These are phyloP conservation scores for Neoascia interrupta DNA, from an alignment of 2,888 invertebrate genomes.

Conservation along the genomic window DNA sequence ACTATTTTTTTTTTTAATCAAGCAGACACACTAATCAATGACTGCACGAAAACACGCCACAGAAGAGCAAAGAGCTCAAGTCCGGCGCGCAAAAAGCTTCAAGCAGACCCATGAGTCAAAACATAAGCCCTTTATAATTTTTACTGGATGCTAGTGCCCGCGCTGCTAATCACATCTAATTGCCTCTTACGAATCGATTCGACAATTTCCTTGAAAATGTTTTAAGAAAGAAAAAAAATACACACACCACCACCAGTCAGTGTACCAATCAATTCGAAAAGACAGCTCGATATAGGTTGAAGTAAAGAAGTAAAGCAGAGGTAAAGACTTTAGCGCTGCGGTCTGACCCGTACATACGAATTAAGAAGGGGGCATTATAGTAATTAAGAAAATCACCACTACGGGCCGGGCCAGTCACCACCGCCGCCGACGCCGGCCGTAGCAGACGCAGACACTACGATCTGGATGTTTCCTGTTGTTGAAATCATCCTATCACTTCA, in stretches of 20 bases:
- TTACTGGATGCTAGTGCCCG: slow-evolving; percentile 31
- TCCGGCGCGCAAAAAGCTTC: not conserved
- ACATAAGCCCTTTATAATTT: slow-evolving; percentile 28
- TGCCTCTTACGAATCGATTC: slow-evolving; percentile 52
- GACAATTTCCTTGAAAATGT: slow-evolving; percentile 47
- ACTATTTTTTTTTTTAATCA: too few relatives aligned
- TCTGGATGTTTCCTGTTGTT: not conserved
- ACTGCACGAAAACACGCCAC: not conserved
- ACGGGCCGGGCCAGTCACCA: not conserved
- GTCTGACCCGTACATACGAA: slow-evolving; percentile 41
- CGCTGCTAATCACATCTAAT: slow-evolving; percentile 56
- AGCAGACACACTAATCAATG: slow-evolving; percentile 6
- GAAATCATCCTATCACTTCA: slow-evolving; percentile 26
- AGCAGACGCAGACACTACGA: slow-evolving; percentile 1
- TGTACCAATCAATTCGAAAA: slow-evolving; percentile 16
- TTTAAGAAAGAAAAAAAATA: slow-evolving; percentile 12
- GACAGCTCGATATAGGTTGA: not conserved
- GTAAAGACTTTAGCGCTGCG: slow-evolving; percentile 8
- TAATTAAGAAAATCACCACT: slow-evolving; percentile 65
- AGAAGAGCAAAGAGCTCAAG: not conserved
- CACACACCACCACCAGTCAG: slow-evolving; percentile 12
- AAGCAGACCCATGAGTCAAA: slow-evolving; percentile 15
- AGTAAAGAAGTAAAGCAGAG: not conserved
- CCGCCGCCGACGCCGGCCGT: not conserved
- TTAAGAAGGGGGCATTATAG: slow-evolving; percentile 61